Evolutionary conservation across 2,888 invertebrate genomes (phyloP).

Genomic region (Callyntrura guangdongensis): DNA sequence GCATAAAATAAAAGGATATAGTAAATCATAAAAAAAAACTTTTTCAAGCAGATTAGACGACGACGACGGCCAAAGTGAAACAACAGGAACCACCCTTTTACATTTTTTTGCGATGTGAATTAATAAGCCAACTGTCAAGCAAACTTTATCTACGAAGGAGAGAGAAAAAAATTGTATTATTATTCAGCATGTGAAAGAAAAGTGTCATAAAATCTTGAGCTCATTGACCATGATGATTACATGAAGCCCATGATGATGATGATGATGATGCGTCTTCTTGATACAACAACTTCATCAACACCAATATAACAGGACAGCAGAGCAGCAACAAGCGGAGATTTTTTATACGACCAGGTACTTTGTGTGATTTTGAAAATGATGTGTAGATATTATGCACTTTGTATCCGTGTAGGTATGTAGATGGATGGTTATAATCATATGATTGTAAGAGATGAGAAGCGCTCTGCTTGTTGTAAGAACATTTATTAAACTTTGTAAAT

Average conservation of each 20-base stretch:
- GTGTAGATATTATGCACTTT: not conserved
- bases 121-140: conserved; percentile 60
- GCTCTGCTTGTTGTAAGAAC: not conserved
- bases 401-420: not conserved
- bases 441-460: not conserved
- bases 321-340: not conserved
- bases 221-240: conserved; percentile 78
- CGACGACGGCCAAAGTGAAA: conserved; percentile 13
- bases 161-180: conserved; percentile 3
- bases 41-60: conserved; percentile 33
- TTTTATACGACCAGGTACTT: not conserved
- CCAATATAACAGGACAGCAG: conserved; percentile 28
- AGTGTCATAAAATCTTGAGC: conserved; percentile 75
- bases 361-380: not conserved
- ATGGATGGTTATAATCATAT: conserved; percentile 12
- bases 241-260: not conserved
- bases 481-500: conserved; percentile 4
- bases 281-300: conserved; percentile 74
- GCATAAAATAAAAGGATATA: conserved; percentile 28
- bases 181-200: conserved; percentile 44
- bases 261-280: conserved; percentile 58
- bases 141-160: not conserved
- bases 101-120: conserved; percentile 33
- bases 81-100: conserved; percentile 45
- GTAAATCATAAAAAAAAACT: conserved; percentile 12